Conservation (phyloP, 2,888 invertebrate genomes). For the Rambutsinella grinnellia region DNA sequence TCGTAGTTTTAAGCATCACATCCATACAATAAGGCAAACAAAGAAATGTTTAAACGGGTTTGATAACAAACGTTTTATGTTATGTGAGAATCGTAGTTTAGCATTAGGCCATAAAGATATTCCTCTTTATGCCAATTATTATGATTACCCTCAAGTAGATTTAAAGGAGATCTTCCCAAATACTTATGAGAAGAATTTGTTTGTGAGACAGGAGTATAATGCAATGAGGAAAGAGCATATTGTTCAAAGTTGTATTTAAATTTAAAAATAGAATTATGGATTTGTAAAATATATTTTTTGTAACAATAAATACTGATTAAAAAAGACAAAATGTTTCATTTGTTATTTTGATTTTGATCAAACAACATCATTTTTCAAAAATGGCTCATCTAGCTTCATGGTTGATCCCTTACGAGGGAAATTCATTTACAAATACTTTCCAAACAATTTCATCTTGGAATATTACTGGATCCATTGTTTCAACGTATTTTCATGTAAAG, state of each 20-base stretch:
- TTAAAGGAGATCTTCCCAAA: background rate
- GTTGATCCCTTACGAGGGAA: constrained; percentile 59
- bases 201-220: background rate
- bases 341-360: no score
- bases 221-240: background rate
- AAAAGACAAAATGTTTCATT: no score
- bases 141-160: constrained; percentile 4
- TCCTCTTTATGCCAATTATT: background rate
- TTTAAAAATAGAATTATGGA: background rate
- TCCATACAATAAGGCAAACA: constrained; percentile 12
- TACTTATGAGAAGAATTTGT: background rate
- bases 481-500: constrained; percentile 56
- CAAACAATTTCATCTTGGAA: constrained; percentile 59
- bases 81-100: background rate
- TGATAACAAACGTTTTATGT: constrained; percentile 32
- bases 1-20: background rate
- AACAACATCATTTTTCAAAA: no score
- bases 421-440: constrained; percentile 51
- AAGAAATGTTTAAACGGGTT: constrained; percentile 30
- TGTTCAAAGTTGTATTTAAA: background rate
- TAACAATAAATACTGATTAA: no score
- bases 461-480: constrained; percentile 17
- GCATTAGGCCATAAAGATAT: constrained; percentile 42
- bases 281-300: no score
- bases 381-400: no score